Conservation (phyloP, 2,113 vertebrate genomes). For the Mus spicilegus region DNA sequence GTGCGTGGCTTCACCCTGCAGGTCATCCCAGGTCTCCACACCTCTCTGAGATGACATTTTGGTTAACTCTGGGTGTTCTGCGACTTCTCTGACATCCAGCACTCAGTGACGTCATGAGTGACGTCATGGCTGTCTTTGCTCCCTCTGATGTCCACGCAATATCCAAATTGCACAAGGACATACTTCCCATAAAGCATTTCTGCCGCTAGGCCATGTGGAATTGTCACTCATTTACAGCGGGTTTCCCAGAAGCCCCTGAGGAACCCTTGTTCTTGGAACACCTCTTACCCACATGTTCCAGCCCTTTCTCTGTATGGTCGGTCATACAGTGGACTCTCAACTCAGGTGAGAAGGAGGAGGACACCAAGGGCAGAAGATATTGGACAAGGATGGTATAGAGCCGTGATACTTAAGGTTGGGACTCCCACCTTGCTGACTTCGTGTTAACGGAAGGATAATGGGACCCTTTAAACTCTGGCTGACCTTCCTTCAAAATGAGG, state of each 20-base stretch:
- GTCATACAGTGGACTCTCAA: rapidly evolving
- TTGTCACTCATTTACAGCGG: not conserved
- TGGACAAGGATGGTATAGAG: rapidly evolving
- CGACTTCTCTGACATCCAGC: no score
- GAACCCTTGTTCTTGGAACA: no score
- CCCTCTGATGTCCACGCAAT: no score
- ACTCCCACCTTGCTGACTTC: no score
- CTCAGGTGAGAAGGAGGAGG: not conserved
- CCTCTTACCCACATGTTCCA: rapidly evolving
- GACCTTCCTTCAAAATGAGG: not conserved
- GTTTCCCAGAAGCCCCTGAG: not conserved
- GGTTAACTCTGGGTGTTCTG: rapidly evolving
- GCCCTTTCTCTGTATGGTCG: not conserved
- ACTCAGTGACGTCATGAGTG: not conserved
- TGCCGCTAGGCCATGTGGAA: not conserved
- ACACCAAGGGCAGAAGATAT: not conserved
- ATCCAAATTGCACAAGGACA: no score
- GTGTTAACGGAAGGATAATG: not conserved
- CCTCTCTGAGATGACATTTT: not conserved
- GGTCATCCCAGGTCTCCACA: not conserved
- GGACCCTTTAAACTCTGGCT: not conserved
- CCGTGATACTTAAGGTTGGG: not conserved
- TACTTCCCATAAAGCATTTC: not conserved
- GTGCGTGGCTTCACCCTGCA: rapidly evolving
- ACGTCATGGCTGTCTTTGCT: not conserved